These are phyloP conservation scores for Gorsachius goisagi DNA, from an alignment of 2,113 vertebrate species.

Conservation along the genomic window DNA sequence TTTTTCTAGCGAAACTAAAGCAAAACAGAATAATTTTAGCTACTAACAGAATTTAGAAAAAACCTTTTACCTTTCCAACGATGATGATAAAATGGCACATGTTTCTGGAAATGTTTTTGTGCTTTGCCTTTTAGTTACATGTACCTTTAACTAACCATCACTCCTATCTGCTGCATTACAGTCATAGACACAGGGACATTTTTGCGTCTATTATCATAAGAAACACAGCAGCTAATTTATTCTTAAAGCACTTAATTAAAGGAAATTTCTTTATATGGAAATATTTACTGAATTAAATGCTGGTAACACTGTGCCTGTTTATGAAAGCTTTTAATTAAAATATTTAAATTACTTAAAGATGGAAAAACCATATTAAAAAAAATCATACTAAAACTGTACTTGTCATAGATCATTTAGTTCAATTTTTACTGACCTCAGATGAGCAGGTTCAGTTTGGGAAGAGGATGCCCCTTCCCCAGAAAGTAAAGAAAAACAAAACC, in stretches of 20 bases:
- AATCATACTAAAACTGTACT: neutral
- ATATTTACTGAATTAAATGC: constrained; percentile 16
- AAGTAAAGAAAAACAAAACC: neutral
- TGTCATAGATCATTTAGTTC: neutral
- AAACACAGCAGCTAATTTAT: neutral
- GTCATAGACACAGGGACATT: neutral
- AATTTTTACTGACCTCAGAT: neutral
- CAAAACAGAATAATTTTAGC: constrained; percentile 44
- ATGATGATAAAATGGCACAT: neutral
- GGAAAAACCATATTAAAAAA: neutral
- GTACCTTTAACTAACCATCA: neutral
- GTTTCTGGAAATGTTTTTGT: neutral
- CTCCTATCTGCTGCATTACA: neutral
- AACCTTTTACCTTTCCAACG: neutral
- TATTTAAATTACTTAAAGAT: neutral
- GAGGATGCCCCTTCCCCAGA: neutral
- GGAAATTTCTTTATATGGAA: neutral
- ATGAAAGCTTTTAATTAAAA: constrained; percentile 20
- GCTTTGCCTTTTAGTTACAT: neutral
- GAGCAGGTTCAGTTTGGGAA: neutral
- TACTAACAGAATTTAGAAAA: neutral
- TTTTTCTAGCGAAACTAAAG: constrained; percentile 34
- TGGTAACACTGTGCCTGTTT: neutral
- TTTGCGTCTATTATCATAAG: neutral
- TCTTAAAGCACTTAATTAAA: constrained; percentile 2